phyloP scores from a whole-genome alignment of 2,797 vertebrate genomes.

The Chelonia mydas region DNA sequence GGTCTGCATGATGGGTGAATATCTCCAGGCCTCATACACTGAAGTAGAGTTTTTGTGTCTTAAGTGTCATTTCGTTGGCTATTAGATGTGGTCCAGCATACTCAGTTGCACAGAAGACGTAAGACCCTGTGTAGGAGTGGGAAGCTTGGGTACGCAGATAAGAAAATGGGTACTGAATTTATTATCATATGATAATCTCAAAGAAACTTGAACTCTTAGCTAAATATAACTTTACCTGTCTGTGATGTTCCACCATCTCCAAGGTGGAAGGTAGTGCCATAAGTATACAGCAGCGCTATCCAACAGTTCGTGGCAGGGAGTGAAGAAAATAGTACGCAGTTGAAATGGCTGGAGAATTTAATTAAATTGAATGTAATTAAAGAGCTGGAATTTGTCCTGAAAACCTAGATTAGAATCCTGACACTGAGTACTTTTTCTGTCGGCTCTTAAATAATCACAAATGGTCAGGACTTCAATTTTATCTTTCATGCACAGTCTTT shows the following conservation, averaged over 20 bases:
- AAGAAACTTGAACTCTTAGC: background rate
- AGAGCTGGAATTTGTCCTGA: background rate
- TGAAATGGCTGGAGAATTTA: background rate
- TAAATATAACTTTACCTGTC: background rate
- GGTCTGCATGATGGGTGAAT: background rate
- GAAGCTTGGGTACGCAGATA: background rate
- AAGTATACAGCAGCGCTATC: fast-evolving
- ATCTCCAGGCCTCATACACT: background rate
- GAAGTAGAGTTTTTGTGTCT: background rate
- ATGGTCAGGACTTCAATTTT: background rate
- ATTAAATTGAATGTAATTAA: background rate
- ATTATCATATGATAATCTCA: background rate
- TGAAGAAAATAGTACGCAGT: background rate
- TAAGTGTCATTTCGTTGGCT: background rate
- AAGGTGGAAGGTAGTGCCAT: background rate
- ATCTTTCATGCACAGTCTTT: background rate
- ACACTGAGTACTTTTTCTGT: background rate
- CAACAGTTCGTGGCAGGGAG: background rate
- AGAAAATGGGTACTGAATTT: background rate
- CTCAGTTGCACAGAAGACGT: background rate
- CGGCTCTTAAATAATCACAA: background rate
- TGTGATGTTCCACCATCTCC: background rate
- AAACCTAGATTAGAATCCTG: background rate
- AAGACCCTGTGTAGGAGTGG: background rate
- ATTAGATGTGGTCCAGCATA: background rate